Evolutionary conservation across 2,113 vertebrate genomes (phyloP).

Genomic region (Heterotis niloticus): DNA sequence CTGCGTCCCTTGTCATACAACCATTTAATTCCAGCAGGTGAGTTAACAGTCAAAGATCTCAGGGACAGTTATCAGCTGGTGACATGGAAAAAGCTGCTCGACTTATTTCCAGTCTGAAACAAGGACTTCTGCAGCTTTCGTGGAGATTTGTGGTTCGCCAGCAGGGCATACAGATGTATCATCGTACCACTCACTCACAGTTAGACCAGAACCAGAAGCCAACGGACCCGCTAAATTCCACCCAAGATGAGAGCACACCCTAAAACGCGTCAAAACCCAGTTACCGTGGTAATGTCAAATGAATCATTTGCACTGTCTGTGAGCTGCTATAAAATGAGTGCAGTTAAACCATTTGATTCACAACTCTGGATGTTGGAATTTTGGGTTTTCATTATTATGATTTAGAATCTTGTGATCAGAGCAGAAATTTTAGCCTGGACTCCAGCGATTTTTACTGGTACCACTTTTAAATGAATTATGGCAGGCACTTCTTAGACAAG

Average conservation of each 20-base stretch:
- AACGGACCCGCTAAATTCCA: not conserved
- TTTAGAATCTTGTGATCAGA: conserved; percentile 5
- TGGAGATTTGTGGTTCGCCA: too few species aligned
- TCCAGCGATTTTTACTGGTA: not conserved
- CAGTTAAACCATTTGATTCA: not conserved
- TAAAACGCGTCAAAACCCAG: not conserved
- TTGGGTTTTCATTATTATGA: not conserved
- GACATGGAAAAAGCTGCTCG: too few species aligned
- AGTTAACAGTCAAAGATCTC: too few species aligned
- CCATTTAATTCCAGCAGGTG: too few species aligned
- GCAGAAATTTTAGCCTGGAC: not conserved
- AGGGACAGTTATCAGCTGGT: too few species aligned
- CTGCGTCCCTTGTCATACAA: too few species aligned
- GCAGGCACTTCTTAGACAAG: not conserved
- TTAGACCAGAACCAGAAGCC: not conserved
- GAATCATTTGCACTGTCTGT: not conserved
- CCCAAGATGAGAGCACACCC: not conserved
- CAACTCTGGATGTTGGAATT: conserved; percentile 5
- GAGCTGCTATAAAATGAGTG: too few species aligned
- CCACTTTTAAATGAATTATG: not conserved
- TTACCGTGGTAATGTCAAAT: not conserved
- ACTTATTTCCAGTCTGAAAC: too few species aligned
- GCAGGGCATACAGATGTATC: not conserved
- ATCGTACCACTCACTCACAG: not conserved
- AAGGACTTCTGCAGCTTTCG: too few species aligned